Percentiles rank a stretch among this genome's conserved stretches.
phyloP scores from a whole-genome alignment of 2,888 invertebrate genomes.

The Oegoconia quadripuncta region DNA sequence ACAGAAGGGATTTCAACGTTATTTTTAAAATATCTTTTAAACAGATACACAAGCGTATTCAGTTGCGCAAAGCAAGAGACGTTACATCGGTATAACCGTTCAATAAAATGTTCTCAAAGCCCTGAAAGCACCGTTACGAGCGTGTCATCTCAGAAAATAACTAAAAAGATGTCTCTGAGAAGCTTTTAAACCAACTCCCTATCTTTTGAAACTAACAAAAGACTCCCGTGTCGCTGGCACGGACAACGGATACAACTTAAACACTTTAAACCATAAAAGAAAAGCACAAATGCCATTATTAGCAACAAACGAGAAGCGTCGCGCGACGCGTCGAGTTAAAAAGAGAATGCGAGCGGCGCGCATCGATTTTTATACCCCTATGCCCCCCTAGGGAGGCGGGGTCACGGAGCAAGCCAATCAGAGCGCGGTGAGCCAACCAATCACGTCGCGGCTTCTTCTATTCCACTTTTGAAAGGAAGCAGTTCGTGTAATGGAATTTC shows the following conservation, averaged over 20 bases:
- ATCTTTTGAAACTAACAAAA: conserved; percentile 59
- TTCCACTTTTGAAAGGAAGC: conserved; percentile 55
- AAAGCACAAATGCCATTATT: conserved; percentile 71
- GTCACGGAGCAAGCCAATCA: conserved; percentile 67
- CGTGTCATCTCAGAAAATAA: conserved; percentile 32
- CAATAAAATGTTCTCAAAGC: neutral
- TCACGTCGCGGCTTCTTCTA: conserved; percentile 57
- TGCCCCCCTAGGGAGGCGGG: conserved; percentile 59
- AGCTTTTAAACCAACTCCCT: conserved; percentile 55
- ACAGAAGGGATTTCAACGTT: too few relatives aligned
- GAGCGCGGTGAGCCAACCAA: conserved; percentile 70
- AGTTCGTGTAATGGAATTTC: conserved; percentile 73
- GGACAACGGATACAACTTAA: conserved; percentile 72
- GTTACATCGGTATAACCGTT: too few relatives aligned
- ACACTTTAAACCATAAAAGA: conserved; percentile 66
- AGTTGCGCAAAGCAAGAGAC: too few relatives aligned
- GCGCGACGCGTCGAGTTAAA: conserved; percentile 59
- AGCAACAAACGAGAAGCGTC: conserved; percentile 69
- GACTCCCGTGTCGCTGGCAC: conserved; percentile 60
- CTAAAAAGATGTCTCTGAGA: conserved; percentile 55
- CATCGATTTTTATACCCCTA: conserved; percentile 74
- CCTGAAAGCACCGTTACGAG: conserved; percentile 3
- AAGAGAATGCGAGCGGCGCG: conserved; percentile 51
- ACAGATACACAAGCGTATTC: too few relatives aligned
- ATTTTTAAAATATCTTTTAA: too few relatives aligned